Conservation (phyloP, 2,888 invertebrate genomes). For the Alsophila aescularia region DNA sequence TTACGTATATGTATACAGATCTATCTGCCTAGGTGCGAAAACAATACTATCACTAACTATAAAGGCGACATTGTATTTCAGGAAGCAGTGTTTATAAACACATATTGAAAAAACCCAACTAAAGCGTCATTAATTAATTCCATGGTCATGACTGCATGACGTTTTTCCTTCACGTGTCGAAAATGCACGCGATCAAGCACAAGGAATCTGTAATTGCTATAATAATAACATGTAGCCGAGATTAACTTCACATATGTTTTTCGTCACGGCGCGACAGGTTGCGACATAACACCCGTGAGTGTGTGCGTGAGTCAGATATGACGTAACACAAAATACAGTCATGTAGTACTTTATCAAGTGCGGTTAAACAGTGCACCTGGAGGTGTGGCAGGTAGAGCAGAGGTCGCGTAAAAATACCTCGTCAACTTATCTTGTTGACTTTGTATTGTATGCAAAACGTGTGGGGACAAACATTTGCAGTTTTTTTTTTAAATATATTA, state of each 20-base stretch:
- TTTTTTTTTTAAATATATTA: too few species aligned
- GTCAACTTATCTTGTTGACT: not conserved
- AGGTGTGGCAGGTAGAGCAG: conserved; percentile 1
- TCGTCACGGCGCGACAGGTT: not conserved
- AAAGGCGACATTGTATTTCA: too few species aligned
- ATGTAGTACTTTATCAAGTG: not conserved
- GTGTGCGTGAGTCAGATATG: not conserved
- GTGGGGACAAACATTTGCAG: too few species aligned
- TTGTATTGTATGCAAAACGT: not conserved
- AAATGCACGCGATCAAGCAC: too few species aligned
- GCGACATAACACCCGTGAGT: not conserved
- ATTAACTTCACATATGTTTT: not conserved
- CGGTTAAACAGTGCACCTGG: not conserved
- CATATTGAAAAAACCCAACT: too few species aligned
- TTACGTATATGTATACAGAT: too few species aligned
- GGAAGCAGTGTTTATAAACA: too few species aligned
- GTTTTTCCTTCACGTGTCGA: too few species aligned
- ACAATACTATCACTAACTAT: too few species aligned
- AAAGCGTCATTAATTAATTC: too few species aligned
- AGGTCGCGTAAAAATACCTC: not conserved
- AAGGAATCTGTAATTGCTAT: not conserved
- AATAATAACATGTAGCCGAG: not conserved
- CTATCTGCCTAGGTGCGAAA: too few species aligned
- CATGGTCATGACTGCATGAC: too few species aligned
- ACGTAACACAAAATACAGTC: not conserved